phyloP scores from a whole-genome alignment of 2,888 invertebrate species.

The Lasioglossum marginatum region DNA sequence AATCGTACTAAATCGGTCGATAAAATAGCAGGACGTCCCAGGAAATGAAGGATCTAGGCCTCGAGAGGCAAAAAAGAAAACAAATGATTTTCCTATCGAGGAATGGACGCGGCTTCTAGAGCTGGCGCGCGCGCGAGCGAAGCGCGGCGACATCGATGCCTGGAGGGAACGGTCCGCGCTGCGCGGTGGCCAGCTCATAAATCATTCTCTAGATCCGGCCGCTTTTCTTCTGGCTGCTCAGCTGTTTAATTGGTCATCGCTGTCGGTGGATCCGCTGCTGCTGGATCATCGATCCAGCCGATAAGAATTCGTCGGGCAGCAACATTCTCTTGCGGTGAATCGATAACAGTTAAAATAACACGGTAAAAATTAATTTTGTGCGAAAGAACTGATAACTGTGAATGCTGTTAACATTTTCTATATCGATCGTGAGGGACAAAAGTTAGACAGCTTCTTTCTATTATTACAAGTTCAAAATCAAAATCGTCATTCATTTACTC shows the following conservation, averaged over 20 bases:
- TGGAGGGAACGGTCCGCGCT: conserved; percentile 29
- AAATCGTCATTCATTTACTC: too few relatives aligned
- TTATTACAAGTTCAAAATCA: too few relatives aligned
- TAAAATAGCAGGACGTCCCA: neutral
- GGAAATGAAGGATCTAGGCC: neutral
- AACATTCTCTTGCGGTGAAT: conserved; percentile 13
- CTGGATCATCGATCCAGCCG: conserved; percentile 52
- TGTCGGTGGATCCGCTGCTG: conserved; percentile 35
- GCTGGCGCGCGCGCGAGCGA: neutral
- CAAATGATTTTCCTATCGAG: neutral
- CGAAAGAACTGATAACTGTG: too few relatives aligned
- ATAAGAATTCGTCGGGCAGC: conserved; percentile 29
- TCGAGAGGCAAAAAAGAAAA: neutral
- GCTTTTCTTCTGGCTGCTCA: conserved; percentile 52
- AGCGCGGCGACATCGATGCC: conserved; percentile 44
- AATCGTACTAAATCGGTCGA: neutral
- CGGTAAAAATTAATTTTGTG: neutral
- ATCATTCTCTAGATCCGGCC: conserved; percentile 57
- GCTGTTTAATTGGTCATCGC: conserved; percentile 60
- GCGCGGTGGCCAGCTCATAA: conserved; percentile 58
- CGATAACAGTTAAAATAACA: conserved; percentile 41
- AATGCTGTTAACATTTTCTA: too few relatives aligned
- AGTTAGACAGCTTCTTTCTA: too few relatives aligned
- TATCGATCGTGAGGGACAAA: too few relatives aligned
- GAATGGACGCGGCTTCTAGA: neutral